phyloP scores from a whole-genome alignment of 2,888 invertebrate species.

The Torymus aiolomorphi region DNA sequence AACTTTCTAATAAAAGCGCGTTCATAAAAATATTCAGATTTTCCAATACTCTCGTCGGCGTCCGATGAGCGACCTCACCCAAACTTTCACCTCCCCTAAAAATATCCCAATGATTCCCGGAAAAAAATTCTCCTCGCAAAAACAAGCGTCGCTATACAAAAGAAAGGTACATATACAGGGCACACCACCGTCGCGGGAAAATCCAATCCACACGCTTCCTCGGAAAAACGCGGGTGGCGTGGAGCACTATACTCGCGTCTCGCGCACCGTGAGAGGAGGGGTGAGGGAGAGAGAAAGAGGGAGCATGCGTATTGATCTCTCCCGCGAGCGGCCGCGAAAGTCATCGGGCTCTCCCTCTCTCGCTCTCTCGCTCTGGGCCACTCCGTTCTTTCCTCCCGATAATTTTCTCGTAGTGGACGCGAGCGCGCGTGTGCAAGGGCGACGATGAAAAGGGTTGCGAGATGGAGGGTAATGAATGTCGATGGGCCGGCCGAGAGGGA shows the following conservation, averaged over 20 bases:
- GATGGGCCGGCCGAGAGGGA: background rate
- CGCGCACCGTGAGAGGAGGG: background rate
- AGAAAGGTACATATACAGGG: no score
- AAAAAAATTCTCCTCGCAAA: no score
- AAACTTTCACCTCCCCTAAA: no score
- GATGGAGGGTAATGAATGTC: conserved; percentile 30
- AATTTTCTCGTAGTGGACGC: conserved; percentile 57
- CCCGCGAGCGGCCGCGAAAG: conserved; percentile 41
- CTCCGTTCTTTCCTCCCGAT: conserved; percentile 29
- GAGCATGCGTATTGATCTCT: conserved; percentile 47
- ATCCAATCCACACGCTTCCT: conserved; percentile 2
- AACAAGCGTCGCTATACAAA: no score
- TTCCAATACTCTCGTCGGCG: no score
- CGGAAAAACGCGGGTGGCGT: background rate
- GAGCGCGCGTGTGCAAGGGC: conserved; percentile 26
- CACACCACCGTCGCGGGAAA: background rate
- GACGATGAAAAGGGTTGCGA: conserved; percentile 25
- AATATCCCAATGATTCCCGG: no score
- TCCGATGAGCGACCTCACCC: no score
- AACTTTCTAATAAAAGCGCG: no score
- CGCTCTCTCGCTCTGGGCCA: conserved; percentile 26
- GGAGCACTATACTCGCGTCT: background rate
- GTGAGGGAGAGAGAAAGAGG: conserved; percentile 8
- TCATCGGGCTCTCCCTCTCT: conserved; percentile 43
- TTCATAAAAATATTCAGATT: no score